Conservation (phyloP, 2,113 vertebrate genomes). For the Aspidoscelis tigris region DNA sequence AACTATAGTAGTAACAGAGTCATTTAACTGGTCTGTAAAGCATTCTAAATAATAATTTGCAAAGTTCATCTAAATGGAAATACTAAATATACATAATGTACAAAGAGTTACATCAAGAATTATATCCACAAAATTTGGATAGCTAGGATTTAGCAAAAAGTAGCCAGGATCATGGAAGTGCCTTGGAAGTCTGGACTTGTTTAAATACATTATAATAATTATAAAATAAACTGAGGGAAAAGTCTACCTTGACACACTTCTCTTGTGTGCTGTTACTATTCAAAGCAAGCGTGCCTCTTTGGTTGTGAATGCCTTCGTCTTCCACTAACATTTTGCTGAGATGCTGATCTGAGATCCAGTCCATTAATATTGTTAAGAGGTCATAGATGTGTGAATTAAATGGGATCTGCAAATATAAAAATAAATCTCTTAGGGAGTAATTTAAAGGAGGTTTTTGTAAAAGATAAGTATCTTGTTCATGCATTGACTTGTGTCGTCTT, state of each 20-base stretch:
- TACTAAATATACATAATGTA: neutral
- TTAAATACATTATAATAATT: neutral
- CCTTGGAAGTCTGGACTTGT: too few relatives aligned
- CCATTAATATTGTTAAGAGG: constrained; percentile 81
- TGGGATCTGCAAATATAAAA: constrained; percentile 69
- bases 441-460: neutral
- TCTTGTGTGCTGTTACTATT: constrained; percentile 70
- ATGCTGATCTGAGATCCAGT: constrained; percentile 85
- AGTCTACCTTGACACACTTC: constrained; percentile 84
- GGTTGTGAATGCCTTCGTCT: constrained; percentile 58
- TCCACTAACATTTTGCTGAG: constrained; percentile 69
- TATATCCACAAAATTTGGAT: neutral
- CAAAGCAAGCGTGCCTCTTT: constrained; percentile 35
- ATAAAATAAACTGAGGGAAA: neutral
- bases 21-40: neutral
- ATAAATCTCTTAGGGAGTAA: constrained; percentile 7
- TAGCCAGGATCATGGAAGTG: neutral
- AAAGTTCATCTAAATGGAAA: neutral
- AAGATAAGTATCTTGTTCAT: neutral
- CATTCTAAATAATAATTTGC: neutral
- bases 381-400: constrained; percentile 73
- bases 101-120: neutral
- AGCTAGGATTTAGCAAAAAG: neutral
- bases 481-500: neutral
- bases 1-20: neutral